Percentiles rank a stretch among this genome's conserved stretches.
Conservation (phyloP, 2,888 invertebrate genomes). For the Sminthurides aquaticus region DNA sequence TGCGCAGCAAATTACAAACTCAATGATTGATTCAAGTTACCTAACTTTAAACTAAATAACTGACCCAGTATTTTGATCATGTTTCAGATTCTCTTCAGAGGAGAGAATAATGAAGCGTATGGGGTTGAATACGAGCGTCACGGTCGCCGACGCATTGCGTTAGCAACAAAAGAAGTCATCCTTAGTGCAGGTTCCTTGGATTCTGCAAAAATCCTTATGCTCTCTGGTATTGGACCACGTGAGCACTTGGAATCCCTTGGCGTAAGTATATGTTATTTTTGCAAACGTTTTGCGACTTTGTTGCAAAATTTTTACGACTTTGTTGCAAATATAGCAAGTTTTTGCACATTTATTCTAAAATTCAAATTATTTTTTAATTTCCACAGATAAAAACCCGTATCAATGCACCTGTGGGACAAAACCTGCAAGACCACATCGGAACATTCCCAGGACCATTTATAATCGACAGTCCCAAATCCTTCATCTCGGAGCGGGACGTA, state of each 20-base stretch:
- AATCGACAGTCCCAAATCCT: slow-evolving; percentile 32
- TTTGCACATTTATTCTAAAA: background rate
- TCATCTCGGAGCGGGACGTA: slow-evolving; percentile 33
- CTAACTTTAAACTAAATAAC: too few species aligned
- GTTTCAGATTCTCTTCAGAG: slow-evolving; percentile 32
- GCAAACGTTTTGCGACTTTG: background rate
- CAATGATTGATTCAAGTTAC: too few species aligned
- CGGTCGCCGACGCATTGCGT: slow-evolving; percentile 31
- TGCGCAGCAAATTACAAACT: too few species aligned
- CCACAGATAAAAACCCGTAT: slow-evolving; percentile 31
- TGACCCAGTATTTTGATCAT: too few species aligned
- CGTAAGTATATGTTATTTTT: slow-evolving; percentile 19
- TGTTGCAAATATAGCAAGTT: too few species aligned
- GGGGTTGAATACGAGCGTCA: slow-evolving; percentile 39
- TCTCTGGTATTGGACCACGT: slow-evolving; percentile 28
- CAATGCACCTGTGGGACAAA: slow-evolving; percentile 39
- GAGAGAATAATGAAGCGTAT: slow-evolving; percentile 40
- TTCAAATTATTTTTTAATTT: background rate
- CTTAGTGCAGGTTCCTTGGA: slow-evolving; percentile 34
- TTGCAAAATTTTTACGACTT: background rate
- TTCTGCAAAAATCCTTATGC: slow-evolving; percentile 27
- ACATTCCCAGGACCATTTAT: slow-evolving; percentile 39
- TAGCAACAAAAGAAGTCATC: slow-evolving; percentile 41
- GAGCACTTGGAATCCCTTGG: slow-evolving; percentile 22
- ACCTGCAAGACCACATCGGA: slow-evolving; percentile 41